Percentiles rank a stretch among this genome's conserved stretches.
These are phyloP conservation scores for Diprion similis DNA, from an alignment of 1,140 invertebrate genomes.

Conservation along the genomic window DNA sequence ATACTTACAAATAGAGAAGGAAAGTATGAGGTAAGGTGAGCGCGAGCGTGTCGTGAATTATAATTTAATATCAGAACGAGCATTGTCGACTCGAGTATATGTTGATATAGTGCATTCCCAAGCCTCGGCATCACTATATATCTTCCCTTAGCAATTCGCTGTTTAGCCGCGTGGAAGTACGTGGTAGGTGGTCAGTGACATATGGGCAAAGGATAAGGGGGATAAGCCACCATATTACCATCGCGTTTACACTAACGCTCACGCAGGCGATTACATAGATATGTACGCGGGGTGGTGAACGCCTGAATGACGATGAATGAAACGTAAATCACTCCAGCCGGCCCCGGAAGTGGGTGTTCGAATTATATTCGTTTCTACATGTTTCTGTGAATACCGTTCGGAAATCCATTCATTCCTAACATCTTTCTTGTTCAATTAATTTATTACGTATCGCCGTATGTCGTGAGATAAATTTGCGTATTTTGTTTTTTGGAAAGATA, in stretches of 20 bases:
- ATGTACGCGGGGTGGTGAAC: not conserved
- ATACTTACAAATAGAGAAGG: constrained; percentile 47
- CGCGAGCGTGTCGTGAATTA: constrained; percentile 44
- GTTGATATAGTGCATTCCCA: not conserved
- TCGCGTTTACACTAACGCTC: constrained; percentile 51
- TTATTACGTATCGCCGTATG: no score
- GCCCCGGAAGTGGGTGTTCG: constrained; percentile 40
- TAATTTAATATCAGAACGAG: constrained; percentile 38
- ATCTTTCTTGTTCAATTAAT: constrained; percentile 15
- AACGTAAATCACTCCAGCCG: constrained; percentile 43
- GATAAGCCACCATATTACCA: constrained; percentile 27
- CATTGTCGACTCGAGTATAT: not conserved
- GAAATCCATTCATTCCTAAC: constrained; percentile 10
- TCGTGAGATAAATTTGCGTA: no score
- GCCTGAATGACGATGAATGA: constrained; percentile 42
- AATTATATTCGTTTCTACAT: no score
- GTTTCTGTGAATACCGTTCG: no score
- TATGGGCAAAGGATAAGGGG: constrained; percentile 43
- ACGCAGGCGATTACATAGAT: constrained; percentile 38
- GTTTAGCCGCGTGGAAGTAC: constrained; percentile 6
- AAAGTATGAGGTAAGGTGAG: constrained; percentile 44
- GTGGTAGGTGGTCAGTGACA: constrained; percentile 57
- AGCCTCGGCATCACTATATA: not conserved
- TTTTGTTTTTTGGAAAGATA: no score
- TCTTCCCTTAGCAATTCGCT: constrained; percentile 2